These are phyloP conservation scores for Ranitomeya variabilis DNA, from an alignment of 2,113 vertebrate genomes.

Conservation along the genomic window DNA sequence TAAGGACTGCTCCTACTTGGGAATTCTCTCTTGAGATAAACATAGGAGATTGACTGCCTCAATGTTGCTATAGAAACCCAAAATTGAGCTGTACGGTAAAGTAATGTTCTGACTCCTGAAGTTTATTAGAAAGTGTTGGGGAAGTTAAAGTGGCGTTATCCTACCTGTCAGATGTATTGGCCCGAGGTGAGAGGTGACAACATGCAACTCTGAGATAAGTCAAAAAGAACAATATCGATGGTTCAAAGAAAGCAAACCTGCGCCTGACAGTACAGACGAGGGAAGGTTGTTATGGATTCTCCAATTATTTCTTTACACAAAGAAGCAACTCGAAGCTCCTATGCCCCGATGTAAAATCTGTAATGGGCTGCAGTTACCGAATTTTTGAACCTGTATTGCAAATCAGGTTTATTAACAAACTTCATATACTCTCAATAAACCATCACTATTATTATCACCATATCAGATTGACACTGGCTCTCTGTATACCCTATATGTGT, in stretches of 20 bases:
- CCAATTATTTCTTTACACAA: not conserved
- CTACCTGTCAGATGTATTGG: not conserved
- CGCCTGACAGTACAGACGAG: not conserved
- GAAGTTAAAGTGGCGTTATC: not conserved
- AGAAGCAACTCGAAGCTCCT: no score
- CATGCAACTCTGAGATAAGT: not conserved
- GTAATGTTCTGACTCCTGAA: conserved; percentile 14
- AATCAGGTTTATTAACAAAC: no score
- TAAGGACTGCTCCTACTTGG: conserved; percentile 11
- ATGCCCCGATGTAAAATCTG: no score
- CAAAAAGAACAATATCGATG: not conserved
- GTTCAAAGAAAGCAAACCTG: not conserved
- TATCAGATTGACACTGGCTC: no score
- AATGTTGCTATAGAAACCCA: conserved; percentile 48
- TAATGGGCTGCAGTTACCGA: no score
- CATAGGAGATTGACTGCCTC: not conserved
- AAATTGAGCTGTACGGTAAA: conserved; percentile 38
- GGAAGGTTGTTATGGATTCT: not conserved
- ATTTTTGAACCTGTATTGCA: no score
- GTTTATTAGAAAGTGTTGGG: conserved; percentile 4
- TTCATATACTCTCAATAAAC: no score
- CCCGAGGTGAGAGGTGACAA: not conserved
- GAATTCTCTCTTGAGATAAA: conserved; percentile 42
- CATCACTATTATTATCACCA: no score
- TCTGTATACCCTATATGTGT: no score